Evolutionary conservation across 2,113 vertebrate species (phyloP).

Genomic region (Ailuropoda melanoleuca): DNA sequence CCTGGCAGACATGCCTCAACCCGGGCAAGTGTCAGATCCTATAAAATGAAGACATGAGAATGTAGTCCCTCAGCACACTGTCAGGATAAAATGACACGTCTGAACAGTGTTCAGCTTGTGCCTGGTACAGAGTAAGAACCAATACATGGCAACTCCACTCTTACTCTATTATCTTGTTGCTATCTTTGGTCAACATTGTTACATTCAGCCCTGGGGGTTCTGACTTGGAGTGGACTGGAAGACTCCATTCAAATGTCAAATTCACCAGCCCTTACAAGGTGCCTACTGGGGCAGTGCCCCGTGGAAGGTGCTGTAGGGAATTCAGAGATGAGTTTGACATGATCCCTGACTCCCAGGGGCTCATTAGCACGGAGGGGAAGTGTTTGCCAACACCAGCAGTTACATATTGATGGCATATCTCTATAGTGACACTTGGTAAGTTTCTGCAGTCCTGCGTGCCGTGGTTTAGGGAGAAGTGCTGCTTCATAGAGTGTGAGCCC

Average conservation of each 20-base stretch:
- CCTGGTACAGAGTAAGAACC: neutral
- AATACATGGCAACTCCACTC: fast-evolving
- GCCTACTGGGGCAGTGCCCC: neutral
- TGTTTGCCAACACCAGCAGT: neutral
- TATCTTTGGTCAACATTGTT: conserved; percentile 46
- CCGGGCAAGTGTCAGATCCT: fast-evolving
- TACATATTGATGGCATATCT: neutral
- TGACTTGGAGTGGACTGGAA: conserved; percentile 38
- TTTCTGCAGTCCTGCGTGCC: fast-evolving
- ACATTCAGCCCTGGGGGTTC: conserved; percentile 12
- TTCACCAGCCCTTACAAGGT: neutral
- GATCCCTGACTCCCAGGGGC: neutral
- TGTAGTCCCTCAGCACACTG: too few relatives aligned
- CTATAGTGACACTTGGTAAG: fast-evolving
- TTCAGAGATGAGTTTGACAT: neutral
- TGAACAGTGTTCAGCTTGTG: neutral
- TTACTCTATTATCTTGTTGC: conserved; percentile 39
- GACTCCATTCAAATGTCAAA: neutral
- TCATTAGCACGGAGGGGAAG: neutral
- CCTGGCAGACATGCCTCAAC: neutral
- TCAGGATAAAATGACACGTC: fast-evolving
- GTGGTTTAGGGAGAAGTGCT: too few relatives aligned
- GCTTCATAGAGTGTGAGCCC: neutral
- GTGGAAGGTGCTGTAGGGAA: neutral
- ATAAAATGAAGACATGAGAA: fast-evolving